Base-by-base conservation (phyloP, 2,888 invertebrate species). In the Agriopis marginaria region DNA sequence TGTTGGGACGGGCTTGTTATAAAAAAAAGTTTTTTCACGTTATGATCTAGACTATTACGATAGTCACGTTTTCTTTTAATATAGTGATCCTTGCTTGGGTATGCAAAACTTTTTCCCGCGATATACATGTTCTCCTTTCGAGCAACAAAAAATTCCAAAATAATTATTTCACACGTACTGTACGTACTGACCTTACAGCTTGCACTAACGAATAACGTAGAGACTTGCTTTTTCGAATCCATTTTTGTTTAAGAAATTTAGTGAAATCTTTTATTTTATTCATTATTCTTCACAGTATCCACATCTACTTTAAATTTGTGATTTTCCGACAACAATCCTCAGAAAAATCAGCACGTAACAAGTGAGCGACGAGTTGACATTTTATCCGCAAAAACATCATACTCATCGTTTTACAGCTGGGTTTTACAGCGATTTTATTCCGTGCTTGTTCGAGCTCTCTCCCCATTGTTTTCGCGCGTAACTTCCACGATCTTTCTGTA, bases 401-500 rank as follows among this genome's bases (percentile, higher is more conserved):
- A 75, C 77, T 81, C 79, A 78, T 83, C 80, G 78, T 79, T 79
- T 79, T 74, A 76, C 75, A 73, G 71, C 72, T 75, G 75, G 68
- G 74, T 80, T 78, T 80, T 81, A 80, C 82, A 76, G 69, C 72
- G 71, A 76, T 73, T 77, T 77, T 77, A 79, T 78, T 79, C 77
- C 74, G 75, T 71, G 73, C 72, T 68, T 75, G 75, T 75, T 75
- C 75, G 73, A 75, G 70, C 78, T 72, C 73, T 72, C 76, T 72
- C 75, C 62, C 77, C 79, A 82, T 82, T 83, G 80, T 82, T 82
- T 82, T 78, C 76, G 68, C 75, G 78, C 77, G 79, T 77, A 79
- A 81, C 81, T 83, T 82, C 80, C 80, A 79, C 82, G 83, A 81
- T 83, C 79, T 83, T 72, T 80, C 75, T 73, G 76, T 83, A 81